Percentiles rank a stretch among this genome's conserved stretches.
phyloP scores from a whole-genome alignment of 2,888 invertebrate genomes.

The Heliconius sara region DNA sequence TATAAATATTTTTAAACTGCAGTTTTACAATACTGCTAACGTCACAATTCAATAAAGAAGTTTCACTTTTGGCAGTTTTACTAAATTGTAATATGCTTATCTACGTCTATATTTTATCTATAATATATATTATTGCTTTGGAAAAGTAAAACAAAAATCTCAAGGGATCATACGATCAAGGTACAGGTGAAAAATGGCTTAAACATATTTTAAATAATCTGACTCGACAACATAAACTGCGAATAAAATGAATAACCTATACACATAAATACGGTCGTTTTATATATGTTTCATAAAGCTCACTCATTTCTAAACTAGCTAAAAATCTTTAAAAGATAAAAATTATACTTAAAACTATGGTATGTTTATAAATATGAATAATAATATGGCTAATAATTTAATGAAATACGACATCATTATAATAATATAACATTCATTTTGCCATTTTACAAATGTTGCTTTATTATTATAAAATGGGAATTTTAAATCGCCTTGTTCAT shows the following conservation, averaged over 20 bases:
- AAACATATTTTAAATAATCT: slow-evolving; percentile 70
- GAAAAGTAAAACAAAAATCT: slow-evolving; percentile 74
- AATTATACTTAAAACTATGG: slow-evolving; percentile 82
- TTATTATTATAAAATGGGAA: slow-evolving; percentile 63
- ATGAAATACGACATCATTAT: slow-evolving; percentile 72
- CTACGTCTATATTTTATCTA: slow-evolving; percentile 68
- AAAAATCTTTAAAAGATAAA: slow-evolving; percentile 81
- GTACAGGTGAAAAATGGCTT: slow-evolving; percentile 77
- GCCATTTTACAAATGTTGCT: slow-evolving; percentile 52
- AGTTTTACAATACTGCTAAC: slow-evolving; percentile 70
- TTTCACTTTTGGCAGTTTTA: slow-evolving; percentile 72
- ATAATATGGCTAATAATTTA: slow-evolving; percentile 81
- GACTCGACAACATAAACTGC: slow-evolving; percentile 60
- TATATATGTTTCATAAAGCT: slow-evolving; percentile 72
- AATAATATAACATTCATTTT: slow-evolving; percentile 60
- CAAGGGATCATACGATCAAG: slow-evolving; percentile 62
- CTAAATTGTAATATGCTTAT: slow-evolving; percentile 71
- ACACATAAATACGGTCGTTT: slow-evolving; percentile 66
- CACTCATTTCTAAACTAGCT: slow-evolving; percentile 81
- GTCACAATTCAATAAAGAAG: slow-evolving; percentile 57
- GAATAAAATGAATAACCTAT: slow-evolving; percentile 59
- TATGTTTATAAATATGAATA: slow-evolving; percentile 81
- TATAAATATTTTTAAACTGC: slow-evolving; percentile 31
- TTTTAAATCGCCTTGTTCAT: slow-evolving; percentile 60
- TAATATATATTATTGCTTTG: slow-evolving; percentile 74